Conservation (phyloP, 2,888 invertebrate genomes). For the Lochmaea capreae region DNA sequence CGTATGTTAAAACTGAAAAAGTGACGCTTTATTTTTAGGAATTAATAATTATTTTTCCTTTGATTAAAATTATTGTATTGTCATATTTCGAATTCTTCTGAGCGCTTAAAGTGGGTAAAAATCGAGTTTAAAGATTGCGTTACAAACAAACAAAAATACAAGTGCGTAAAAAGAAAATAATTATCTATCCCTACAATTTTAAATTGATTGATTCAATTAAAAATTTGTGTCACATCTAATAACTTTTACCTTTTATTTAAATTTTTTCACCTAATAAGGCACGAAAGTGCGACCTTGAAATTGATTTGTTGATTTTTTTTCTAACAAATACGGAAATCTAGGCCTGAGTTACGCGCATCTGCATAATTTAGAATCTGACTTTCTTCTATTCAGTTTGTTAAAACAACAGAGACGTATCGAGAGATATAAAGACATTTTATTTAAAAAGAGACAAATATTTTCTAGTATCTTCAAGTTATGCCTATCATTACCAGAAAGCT, state of each 20-base stretch:
- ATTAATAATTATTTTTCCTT: too few species aligned
- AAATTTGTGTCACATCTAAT: not conserved
- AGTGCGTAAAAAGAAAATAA: too few species aligned
- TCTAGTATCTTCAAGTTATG: not conserved
- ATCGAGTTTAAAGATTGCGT: too few species aligned
- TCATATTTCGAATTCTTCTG: too few species aligned
- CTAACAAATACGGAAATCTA: slow-evolving; percentile 19
- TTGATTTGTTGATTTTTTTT: too few species aligned
- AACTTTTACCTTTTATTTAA: slow-evolving; percentile 7
- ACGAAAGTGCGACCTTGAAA: slow-evolving; percentile 17
- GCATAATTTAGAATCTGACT: not conserved
- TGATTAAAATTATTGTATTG: too few species aligned
- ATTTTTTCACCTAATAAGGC: not conserved
- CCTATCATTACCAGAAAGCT: too few species aligned
- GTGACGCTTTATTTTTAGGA: too few species aligned
- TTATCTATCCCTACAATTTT: too few species aligned
- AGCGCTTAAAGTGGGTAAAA: too few species aligned
- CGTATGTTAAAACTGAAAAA: too few species aligned
- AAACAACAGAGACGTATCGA: not conserved
- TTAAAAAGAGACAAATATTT: slow-evolving; percentile 1
- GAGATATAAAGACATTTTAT: not conserved
- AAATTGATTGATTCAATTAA: not conserved
- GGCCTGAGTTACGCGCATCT: not conserved
- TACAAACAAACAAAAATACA: too few species aligned
- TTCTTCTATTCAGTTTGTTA: not conserved